Percentiles rank a stretch among this genome's conserved stretches.
Evolutionary conservation across 35 echinoderm and acorn worm genomes (phyloP).

Genomic region (Eucidaris tribuloides): DNA sequence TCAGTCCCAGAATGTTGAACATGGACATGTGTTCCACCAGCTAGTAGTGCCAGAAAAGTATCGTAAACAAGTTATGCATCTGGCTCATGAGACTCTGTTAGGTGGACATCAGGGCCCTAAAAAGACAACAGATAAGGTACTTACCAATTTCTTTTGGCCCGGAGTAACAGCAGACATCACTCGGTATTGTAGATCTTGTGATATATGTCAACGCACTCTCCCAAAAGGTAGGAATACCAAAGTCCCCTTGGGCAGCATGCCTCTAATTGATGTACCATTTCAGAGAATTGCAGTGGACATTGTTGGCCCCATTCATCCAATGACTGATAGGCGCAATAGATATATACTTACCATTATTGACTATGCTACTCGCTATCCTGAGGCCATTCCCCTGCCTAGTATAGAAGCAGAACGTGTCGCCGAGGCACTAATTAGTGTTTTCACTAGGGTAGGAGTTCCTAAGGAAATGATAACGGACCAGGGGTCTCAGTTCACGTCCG

Average conservation of each 20-base stretch:
- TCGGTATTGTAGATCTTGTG: conserved; percentile 48
- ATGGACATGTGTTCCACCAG: conserved; percentile 11
- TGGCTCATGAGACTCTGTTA: conserved; percentile 39
- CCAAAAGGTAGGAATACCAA: conserved; percentile 51
- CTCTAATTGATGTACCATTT: conserved; percentile 48
- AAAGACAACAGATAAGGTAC: conserved; percentile 29
- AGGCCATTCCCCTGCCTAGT: conserved; percentile 46
- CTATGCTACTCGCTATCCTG: conserved; percentile 70
- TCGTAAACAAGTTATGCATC: conserved; percentile 14
- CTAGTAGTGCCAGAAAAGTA: conserved; percentile 47
- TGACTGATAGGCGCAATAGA: conserved; percentile 13
- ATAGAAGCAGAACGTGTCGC: conserved; percentile 58
- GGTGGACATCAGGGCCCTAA: conserved; percentile 42
- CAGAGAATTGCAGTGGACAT: conserved; percentile 51
- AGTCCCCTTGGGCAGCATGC: conserved; percentile 52
- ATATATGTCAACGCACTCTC: conserved; percentile 60
- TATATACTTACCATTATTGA: conserved; percentile 55
- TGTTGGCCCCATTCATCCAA: conserved; percentile 52
- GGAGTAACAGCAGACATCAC: conserved; percentile 38
- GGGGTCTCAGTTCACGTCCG: conserved; percentile 55
- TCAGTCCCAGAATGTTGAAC: conserved; percentile 29
- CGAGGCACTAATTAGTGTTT: conserved; percentile 62
- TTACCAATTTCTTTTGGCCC: conserved; percentile 42
- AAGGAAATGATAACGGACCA: conserved; percentile 69
- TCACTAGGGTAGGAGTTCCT: conserved; percentile 64